A percentile compares a stretch with the other conserved stretches of the same genome.
phyloP scores from a whole-genome alignment of 2,888 invertebrate species.

The Eremobia ochroleuca region DNA sequence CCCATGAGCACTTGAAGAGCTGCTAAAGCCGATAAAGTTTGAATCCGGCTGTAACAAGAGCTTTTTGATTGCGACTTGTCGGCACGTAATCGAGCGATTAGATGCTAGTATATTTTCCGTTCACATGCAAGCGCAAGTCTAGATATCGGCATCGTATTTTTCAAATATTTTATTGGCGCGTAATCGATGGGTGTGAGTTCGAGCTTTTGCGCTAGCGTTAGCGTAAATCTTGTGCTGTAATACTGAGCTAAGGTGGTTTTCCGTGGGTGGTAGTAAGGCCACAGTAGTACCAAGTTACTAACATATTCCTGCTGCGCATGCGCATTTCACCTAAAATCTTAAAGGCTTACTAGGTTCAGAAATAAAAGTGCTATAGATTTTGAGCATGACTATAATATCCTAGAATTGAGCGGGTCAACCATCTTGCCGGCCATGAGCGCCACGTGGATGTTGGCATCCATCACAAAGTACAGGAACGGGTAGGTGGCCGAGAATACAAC shows the following conservation, averaged over 20 bases:
- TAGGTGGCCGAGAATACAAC: slow-evolving; percentile 95
- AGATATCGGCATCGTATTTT: too few species aligned
- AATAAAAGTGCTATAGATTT: slow-evolving; percentile 44
- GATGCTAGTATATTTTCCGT: not conserved
- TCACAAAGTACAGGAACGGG: slow-evolving; percentile 96
- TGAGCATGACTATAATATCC: slow-evolving; percentile 92
- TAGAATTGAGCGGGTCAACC: slow-evolving; percentile 95
- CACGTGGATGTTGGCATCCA: slow-evolving; percentile 95
- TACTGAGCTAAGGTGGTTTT: not conserved
- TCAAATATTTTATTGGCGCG: too few species aligned
- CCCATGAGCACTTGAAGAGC: too few species aligned
- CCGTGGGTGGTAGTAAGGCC: not conserved
- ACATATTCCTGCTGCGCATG: not conserved
- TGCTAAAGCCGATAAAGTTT: too few species aligned
- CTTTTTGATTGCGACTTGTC: too few species aligned
- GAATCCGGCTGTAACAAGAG: too few species aligned
- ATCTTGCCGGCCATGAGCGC: slow-evolving; percentile 96
- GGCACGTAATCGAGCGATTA: too few species aligned
- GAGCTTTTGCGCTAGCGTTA: not conserved
- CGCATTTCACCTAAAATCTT: not conserved
- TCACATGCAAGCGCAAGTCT: not conserved
- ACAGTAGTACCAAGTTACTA: not conserved
- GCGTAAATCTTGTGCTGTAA: not conserved
- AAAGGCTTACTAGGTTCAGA: slow-evolving; percentile 4
- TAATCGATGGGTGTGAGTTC: too few species aligned